These are phyloP conservation scores for Acrocephalus arundinaceus DNA, from an alignment of 2,113 vertebrate genomes.

Conservation along the genomic window DNA sequence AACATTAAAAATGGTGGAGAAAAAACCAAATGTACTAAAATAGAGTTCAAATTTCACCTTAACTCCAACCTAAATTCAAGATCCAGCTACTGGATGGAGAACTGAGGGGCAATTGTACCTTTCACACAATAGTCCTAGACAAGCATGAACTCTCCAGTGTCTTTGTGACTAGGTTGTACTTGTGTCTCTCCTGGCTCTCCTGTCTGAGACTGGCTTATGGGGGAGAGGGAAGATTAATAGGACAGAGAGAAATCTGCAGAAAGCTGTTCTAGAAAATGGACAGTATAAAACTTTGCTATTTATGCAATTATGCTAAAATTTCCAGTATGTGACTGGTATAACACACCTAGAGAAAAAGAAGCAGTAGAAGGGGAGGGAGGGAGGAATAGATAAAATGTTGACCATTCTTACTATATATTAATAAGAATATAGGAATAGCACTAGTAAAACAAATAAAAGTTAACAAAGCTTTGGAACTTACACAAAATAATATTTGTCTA, in stretches of 20 bases:
- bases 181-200: background rate
- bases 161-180: background rate
- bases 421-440: background rate
- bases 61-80: background rate
- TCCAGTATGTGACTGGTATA: background rate
- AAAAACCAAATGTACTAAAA: background rate
- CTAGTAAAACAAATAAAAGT: background rate
- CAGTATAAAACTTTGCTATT: background rate
- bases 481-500: background rate
- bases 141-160: background rate
- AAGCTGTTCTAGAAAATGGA: background rate
- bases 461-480: background rate
- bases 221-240: background rate
- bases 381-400: background rate
- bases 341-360: background rate
- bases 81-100: background rate
- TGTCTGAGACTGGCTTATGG: background rate
- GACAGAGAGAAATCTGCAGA: background rate
- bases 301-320: background rate
- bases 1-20: background rate
- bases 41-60: background rate
- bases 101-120: background rate
- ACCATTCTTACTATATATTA: background rate
- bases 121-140: background rate
- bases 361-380: too few relatives aligned